Conservation (phyloP, 92 coral and sea anemone genomes). For the Epizoanthus fatuus region DNA sequence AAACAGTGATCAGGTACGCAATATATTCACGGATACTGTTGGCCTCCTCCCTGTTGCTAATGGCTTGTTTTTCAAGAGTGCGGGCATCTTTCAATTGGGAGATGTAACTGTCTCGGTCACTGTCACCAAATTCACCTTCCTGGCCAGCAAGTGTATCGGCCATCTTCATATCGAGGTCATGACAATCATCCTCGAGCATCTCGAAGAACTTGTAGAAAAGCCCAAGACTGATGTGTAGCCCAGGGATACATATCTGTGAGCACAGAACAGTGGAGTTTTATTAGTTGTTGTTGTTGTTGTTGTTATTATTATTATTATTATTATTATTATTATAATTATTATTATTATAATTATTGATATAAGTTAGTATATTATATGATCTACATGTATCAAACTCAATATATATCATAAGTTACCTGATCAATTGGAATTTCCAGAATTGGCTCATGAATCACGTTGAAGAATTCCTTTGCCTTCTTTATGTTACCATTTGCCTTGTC, state of each 20-base stretch:
- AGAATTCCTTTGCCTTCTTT: conserved; percentile 12
- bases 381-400: too few relatives aligned
- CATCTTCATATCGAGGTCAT: not conserved
- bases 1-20: too few relatives aligned
- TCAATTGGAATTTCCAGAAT: conserved; percentile 27
- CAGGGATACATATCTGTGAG: conserved; percentile 18
- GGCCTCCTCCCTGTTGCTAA: too few relatives aligned
- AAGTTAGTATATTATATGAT: not conserved
- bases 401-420: conserved; percentile 16
- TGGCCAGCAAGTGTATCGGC: not conserved
- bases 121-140: too few relatives aligned
- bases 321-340: not conserved
- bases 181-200: not conserved
- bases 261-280: too few relatives aligned
- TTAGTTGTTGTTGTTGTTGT: too few relatives aligned
- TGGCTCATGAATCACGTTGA: not conserved
- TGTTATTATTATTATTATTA: too few relatives aligned
- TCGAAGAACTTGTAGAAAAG: conserved; percentile 15
- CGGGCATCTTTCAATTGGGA: too few relatives aligned
- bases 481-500: not conserved
- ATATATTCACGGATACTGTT: too few relatives aligned
- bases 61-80: too few relatives aligned
- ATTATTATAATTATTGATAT: not conserved
- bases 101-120: too few relatives aligned
- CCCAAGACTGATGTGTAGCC: conserved; percentile 45